These are phyloP conservation scores for Achatina immaculata DNA, from an alignment of 1,140 invertebrate genomes.

Conservation along the genomic window DNA sequence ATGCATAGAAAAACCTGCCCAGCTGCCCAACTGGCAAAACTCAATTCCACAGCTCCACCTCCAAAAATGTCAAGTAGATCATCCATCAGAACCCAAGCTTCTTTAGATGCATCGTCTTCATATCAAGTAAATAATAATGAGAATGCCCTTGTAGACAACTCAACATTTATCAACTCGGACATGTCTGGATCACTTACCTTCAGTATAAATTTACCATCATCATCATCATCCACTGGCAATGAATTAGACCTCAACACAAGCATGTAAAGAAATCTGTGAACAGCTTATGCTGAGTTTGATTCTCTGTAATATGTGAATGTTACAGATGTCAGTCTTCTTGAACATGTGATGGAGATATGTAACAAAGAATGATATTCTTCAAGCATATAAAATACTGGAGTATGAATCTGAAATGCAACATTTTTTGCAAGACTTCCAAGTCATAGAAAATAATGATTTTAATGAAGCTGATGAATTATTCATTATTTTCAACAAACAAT, in stretches of 20 bases:
- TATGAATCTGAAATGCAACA: too few relatives aligned
- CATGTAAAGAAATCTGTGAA: too few relatives aligned
- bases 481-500: too few relatives aligned
- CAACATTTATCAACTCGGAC: neutral
- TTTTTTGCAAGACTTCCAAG: too few relatives aligned
- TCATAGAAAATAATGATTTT: too few relatives aligned
- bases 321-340: too few relatives aligned
- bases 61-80: neutral
- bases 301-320: too few relatives aligned
- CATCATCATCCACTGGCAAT: neutral
- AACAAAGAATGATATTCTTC: too few relatives aligned
- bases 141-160: neutral
- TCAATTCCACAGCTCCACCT: neutral
- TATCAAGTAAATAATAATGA: neutral
- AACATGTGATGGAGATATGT: too few relatives aligned
- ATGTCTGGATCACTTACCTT: neutral
- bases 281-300: too few relatives aligned
- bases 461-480: too few relatives aligned
- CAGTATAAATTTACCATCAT: neutral
- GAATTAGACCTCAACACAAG: neutral
- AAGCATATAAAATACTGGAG: too few relatives aligned
- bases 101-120: neutral
- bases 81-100: neutral
- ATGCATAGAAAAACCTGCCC: constrained; percentile 34
- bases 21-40: neutral